Conservation (phyloP, 2,113 vertebrate genomes). For the Anguilla japonica region DNA sequence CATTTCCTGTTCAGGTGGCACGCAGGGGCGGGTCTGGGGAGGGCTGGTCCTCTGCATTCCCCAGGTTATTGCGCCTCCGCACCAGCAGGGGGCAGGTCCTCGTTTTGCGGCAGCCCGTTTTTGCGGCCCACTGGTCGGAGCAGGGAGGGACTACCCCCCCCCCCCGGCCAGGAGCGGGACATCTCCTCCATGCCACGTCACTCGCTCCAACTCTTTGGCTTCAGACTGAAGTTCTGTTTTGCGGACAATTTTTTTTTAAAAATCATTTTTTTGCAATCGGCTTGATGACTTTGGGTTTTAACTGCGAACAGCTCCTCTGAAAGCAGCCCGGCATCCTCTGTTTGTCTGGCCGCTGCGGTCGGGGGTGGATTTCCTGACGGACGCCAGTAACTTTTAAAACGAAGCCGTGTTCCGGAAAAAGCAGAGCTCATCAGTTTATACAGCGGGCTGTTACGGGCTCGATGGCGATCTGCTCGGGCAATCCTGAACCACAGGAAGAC, state of each 20-base stretch:
- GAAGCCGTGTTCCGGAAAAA: neutral
- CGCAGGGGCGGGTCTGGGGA: too few species aligned
- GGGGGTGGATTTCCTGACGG: slow-evolving; percentile 16
- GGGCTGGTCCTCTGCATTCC: neutral
- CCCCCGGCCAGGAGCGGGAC: neutral
- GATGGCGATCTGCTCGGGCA: neutral
- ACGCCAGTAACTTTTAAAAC: neutral
- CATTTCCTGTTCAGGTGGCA: neutral
- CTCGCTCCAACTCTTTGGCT: too few species aligned
- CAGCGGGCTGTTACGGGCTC: neutral
- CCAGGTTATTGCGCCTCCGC: neutral
- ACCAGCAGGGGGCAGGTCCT: neutral
- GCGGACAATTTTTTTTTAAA: too few species aligned
- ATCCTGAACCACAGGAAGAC: neutral
- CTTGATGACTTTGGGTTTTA: neutral
- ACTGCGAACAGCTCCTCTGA: neutral
- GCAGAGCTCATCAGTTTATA: neutral
- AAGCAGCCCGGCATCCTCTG: neutral
- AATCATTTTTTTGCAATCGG: too few species aligned
- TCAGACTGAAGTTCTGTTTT: too few species aligned
- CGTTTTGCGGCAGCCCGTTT: neutral
- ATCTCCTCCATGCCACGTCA: too few species aligned
- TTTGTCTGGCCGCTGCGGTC: neutral
- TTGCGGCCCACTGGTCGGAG: neutral
- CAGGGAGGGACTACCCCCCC: neutral